A percentile compares a stretch with the other conserved stretches of the same genome.
Conservation (phyloP, 2,888 invertebrate species). For the Altica lythri region DNA sequence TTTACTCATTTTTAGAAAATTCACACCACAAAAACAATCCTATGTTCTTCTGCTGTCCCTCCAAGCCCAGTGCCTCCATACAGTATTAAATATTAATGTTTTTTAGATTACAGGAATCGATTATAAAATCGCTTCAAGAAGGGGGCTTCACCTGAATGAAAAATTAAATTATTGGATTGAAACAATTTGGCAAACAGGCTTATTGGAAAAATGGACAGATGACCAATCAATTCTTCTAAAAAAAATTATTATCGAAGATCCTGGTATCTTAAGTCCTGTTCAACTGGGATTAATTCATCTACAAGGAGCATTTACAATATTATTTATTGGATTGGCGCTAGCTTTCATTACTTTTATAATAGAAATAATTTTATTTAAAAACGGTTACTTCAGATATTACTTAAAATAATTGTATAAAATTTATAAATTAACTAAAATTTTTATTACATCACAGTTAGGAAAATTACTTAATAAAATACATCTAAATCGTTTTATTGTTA, state of each 20-base stretch:
- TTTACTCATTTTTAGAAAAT: too few species aligned
- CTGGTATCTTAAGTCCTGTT: background rate
- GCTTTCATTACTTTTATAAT: background rate
- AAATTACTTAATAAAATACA: too few species aligned
- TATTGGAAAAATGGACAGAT: slow-evolving; percentile 12
- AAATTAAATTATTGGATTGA: slow-evolving; percentile 15
- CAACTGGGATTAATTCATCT: background rate
- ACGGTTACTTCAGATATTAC: slow-evolving; percentile 4
- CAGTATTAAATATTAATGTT: background rate
- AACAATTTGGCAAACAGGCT: slow-evolving; percentile 6
- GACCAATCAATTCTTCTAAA: slow-evolving; percentile 10
- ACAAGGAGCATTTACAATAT: slow-evolving; percentile 2
- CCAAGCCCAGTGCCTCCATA: too few species aligned
- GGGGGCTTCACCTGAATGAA: slow-evolving; percentile 2
- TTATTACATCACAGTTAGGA: too few species aligned
- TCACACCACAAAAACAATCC: too few species aligned
- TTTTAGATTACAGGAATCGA: slow-evolving; percentile 17
- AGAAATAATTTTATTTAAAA: slow-evolving; percentile 8
- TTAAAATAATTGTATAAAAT: background rate
- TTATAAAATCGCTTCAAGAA: slow-evolving; percentile 17
- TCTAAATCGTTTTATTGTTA: too few species aligned
- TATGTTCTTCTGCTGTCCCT: too few species aligned
- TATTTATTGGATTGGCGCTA: background rate
- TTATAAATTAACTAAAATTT: too few species aligned
- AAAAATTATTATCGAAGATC: slow-evolving; percentile 13